Base-by-base conservation (phyloP, 2,888 invertebrate species). In the Strigamia maritima region DNA sequence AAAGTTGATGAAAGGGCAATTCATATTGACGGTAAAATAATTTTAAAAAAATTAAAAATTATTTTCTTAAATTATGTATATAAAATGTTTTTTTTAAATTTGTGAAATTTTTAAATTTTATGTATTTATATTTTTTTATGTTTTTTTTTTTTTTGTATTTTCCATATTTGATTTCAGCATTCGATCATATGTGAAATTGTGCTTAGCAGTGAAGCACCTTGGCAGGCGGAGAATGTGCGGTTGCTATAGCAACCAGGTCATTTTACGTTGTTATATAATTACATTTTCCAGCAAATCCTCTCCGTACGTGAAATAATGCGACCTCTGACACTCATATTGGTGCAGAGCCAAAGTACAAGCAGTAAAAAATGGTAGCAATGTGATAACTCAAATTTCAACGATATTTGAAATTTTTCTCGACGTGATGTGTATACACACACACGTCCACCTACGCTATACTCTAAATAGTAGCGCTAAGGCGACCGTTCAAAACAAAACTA, bases 201-300 rank as follows among this genome's bases (percentile, higher is more conserved):
- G 54, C 54, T 19, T 54, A 8, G 54, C 54, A 54, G 54, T 8
- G 19, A 54, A 54, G 54, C 54, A 54, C 54, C 54, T 54, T 54
- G 8, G 54, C 54, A n/a, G 54, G 54, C 54, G 54, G 54, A 54
- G 54, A 54, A 54, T 54, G n/a, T 54, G 54, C 54, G 4, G 54
- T 54, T 54, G 19, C 54, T 54, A 54, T 54, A 54, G 54, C 54
- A 54, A 54, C 54, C 54, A 54, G 54, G 54, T 54, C 54, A 54
- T 54, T 54, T 54, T 54, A 19, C 54, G 19, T 54, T 54, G 19
- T 54, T 54, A 54, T 19, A 19, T 54, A 54, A 54, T 54, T 19
- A 19, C 22, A 54, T 54, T 54, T 54, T 54, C 54, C 54, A 54
- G 54, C 54, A 54, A 54, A 54, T 54, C 54, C 54, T 54, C 54